phyloP scores from a whole-genome alignment of 2,888 invertebrate species.

The Melanostoma mellinum region DNA sequence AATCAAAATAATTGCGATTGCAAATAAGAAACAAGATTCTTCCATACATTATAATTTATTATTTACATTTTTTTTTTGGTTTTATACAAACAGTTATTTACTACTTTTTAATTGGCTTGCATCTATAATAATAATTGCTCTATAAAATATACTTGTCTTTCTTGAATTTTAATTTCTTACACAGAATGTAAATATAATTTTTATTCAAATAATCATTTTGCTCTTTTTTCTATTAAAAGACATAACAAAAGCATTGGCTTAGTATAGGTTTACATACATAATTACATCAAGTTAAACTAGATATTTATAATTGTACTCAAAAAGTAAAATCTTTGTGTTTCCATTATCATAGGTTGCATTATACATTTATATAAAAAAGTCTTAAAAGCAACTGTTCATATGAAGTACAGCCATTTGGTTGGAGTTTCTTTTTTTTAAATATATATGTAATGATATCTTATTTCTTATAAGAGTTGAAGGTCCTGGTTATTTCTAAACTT shows the following conservation, averaged over 20 bases:
- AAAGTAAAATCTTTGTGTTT: constrained; percentile 56
- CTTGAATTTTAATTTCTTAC: constrained; percentile 1
- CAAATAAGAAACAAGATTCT: too few species aligned
- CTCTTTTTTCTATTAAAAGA: constrained; percentile 25
- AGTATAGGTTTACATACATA: constrained; percentile 31
- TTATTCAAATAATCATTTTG: constrained; percentile 1
- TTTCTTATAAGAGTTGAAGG: neutral
- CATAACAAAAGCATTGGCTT: constrained; percentile 23
- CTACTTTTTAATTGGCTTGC: constrained; percentile 20
- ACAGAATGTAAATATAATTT: constrained; percentile 7
- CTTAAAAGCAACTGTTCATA: constrained; percentile 54
- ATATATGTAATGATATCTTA: too few species aligned
- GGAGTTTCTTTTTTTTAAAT: constrained; percentile 3
- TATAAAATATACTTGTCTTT: constrained; percentile 16
- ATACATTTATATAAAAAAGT: constrained; percentile 50
- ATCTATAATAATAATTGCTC: constrained; percentile 8
- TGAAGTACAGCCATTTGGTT: constrained; percentile 54
- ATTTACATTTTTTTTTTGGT: constrained; percentile 12
- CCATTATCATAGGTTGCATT: neutral
- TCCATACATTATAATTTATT: constrained; percentile 14
- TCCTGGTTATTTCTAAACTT: constrained; percentile 10
- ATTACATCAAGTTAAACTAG: constrained; percentile 20
- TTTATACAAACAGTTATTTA: constrained; percentile 23
- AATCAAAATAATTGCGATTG: too few species aligned
- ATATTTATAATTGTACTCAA: constrained; percentile 38